Evolutionary conservation across 1,140 invertebrate species (phyloP).

Genomic region (Planococcus citri): DNA sequence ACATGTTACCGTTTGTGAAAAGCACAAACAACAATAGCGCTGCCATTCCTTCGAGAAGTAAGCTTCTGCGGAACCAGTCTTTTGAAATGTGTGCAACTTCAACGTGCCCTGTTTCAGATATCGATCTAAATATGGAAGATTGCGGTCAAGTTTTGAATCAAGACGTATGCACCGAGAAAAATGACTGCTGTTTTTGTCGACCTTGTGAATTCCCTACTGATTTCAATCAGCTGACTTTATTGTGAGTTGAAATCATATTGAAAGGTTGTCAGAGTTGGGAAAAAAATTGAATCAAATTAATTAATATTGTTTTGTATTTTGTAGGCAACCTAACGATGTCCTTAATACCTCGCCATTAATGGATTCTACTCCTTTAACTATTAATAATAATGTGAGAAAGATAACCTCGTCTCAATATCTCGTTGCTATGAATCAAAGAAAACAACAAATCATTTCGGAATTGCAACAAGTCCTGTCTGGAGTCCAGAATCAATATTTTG

Average conservation of each 20-base stretch:
- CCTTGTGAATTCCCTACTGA: neutral
- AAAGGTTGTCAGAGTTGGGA: no score
- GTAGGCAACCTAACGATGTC: neutral
- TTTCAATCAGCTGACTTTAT: neutral
- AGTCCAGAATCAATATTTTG: conserved; percentile 8
- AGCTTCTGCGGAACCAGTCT: no score
- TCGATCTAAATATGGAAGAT: neutral
- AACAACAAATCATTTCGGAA: conserved; percentile 14
- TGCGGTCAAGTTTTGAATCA: neutral
- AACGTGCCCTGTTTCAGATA: neutral
- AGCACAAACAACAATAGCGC: neutral
- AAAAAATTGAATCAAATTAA: no score
- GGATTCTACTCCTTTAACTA: neutral
- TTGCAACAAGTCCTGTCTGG: conserved; percentile 7
- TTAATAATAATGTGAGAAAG: neutral
- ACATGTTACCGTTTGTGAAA: neutral
- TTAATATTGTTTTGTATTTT: neutral
- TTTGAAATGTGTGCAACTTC: no score
- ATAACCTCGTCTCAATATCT: conserved; percentile 8
- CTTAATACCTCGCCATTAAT: neutral
- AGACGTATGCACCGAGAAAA: neutral
- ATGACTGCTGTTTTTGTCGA: conserved; percentile 4
- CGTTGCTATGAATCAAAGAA: conserved; percentile 9
- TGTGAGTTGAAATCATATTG: neutral
- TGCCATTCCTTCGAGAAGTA: neutral